These are phyloP conservation scores for Danio choprae DNA, from an alignment of 2,797 vertebrate genomes.

Conservation along the genomic window DNA sequence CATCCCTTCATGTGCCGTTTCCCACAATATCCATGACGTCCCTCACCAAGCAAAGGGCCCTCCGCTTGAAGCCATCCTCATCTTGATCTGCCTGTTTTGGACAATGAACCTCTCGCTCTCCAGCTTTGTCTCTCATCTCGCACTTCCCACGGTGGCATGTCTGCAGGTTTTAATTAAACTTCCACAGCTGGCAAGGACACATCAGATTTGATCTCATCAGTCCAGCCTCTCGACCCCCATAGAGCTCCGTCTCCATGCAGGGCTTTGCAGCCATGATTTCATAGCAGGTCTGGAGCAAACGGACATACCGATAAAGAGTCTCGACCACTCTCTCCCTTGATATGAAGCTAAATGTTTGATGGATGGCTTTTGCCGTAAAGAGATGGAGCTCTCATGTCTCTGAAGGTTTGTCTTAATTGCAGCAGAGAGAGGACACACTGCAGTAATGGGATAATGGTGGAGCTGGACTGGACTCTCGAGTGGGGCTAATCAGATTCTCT, in stretches of 20 bases:
- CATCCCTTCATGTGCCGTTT: conserved; percentile 50
- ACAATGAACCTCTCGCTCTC: conserved; percentile 1
- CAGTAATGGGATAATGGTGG: conserved; percentile 83
- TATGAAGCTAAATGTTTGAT: conserved; percentile 79
- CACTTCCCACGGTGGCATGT: conserved; percentile 40
- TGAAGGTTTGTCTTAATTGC: conserved; percentile 82
- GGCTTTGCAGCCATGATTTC: conserved; percentile 6
- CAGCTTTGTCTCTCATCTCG: conserved; percentile 28
- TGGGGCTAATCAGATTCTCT: conserved; percentile 75
- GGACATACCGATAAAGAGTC: conserved; percentile 56
- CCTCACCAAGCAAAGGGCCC: neutral
- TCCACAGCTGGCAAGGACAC: conserved; percentile 61
- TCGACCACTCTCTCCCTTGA: conserved; percentile 59
- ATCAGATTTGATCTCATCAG: conserved; percentile 62
- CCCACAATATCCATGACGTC: conserved; percentile 47
- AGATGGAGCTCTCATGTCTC: conserved; percentile 75
- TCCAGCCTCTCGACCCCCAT: conserved; percentile 28
- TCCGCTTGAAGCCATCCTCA: conserved; percentile 35
- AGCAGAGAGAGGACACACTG: conserved; percentile 76
- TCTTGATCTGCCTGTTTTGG: conserved; percentile 51
- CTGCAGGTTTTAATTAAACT: conserved; percentile 64
- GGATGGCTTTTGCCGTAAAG: conserved; percentile 74
- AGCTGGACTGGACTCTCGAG: conserved; percentile 73
- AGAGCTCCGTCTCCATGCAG: conserved; percentile 27
- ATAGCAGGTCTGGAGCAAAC: conserved; percentile 20